Percentiles rank a stretch among this genome's conserved stretches.
phyloP scores from a whole-genome alignment of 2,888 invertebrate genomes.

The Cepaea hortensis region DNA sequence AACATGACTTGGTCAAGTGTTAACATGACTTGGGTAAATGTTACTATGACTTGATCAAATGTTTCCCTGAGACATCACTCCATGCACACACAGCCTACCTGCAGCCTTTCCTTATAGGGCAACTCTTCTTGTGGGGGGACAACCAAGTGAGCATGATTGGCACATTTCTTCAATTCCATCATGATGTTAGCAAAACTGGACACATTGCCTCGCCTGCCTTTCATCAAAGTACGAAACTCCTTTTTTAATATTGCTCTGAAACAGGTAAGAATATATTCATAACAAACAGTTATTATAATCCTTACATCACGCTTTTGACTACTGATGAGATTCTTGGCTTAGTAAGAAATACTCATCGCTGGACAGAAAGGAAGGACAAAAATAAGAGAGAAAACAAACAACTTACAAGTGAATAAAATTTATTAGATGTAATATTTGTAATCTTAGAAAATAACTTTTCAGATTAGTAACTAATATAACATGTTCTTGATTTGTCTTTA shows the following conservation, averaged over 20 bases:
- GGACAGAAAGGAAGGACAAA: background rate
- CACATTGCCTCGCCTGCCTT: conserved; percentile 96
- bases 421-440: background rate
- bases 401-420: background rate
- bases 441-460: background rate
- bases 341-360: background rate
- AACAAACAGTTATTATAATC: background rate
- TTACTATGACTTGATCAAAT: no score
- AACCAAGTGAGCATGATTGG: conserved; percentile 86
- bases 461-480: no score
- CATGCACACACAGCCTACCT: conserved; percentile 46
- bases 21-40: no score
- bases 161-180: conserved; percentile 98
- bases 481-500: no score
- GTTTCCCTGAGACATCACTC: no score
- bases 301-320: background rate
- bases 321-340: background rate
- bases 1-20: no score
- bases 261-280: background rate
- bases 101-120: conserved; percentile 52
- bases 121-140: conserved; percentile 82
- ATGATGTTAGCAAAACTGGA: conserved; percentile 97
- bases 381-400: background rate
- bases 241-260: conserved; percentile 93
- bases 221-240: conserved; percentile 95